Evolutionary conservation across 2,888 invertebrate species (phyloP), one percentile per base, ranked within the genome.

Genomic region (Lottia gigantea): DNA sequence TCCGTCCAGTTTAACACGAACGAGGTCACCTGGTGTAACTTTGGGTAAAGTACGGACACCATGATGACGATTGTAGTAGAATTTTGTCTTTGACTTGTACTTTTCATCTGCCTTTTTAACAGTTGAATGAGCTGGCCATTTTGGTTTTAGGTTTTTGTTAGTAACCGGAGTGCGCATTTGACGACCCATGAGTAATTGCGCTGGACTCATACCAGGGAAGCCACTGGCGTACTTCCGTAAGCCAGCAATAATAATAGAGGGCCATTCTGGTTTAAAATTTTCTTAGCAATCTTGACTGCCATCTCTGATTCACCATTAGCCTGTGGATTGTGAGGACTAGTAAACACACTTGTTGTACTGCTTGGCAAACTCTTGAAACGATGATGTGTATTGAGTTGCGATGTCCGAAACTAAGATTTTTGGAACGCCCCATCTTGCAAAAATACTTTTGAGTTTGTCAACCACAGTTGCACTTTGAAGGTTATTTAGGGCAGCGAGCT

Each of bases 391-490:
- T 19, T 49, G 49, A 19, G 49, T 49, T 19, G 49, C 31, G 31
- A 3, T 31, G 31, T 31, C 31, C 31, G 31, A 31, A 31, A 31
- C 31, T 31, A 31, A 6, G 31, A 31, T 31, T 31, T 55, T 55
- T 11, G 55, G 55, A 55, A 63, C 40, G 16, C 63, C 63, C 55
- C 55, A n/a, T 55, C 55, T 55, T n/a, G 55, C 55, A 55, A 55
- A 55, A 31, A 19, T 55, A n/a, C 55, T 0, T 23, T 55, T 55
- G n/a, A 55, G 23, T 55, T 23, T 55, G 2, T 55, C 55, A 14
- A 55, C 19, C 2, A 63, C 31, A 7, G 40, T 55, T 19, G 31
- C 26, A 40, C 55, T 55, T 55, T 55, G 19, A 8, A 55, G 55
- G 15, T 55, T 55, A 19, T 23, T 55, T 55, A 55, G 19, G n/a